Evolutionary conservation across 2,797 vertebrate species (phyloP).

Genomic region (Pseudocheirus occidentalis): DNA sequence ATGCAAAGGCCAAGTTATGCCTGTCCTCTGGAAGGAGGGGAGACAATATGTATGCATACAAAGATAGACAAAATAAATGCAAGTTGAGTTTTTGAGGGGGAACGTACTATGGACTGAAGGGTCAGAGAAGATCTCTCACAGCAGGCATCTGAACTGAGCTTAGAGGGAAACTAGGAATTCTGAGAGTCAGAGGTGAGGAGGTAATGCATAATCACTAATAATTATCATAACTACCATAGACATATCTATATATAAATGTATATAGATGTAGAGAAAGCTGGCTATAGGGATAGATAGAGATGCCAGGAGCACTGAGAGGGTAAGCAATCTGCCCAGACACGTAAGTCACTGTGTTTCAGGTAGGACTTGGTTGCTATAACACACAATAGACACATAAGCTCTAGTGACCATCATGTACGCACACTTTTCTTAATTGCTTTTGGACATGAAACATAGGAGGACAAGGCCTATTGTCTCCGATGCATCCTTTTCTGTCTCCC

Average conservation of each 20-base stretch:
- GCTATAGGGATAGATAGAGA: neutral
- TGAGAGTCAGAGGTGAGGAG: neutral
- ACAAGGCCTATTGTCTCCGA: neutral
- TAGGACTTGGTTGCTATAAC: neutral
- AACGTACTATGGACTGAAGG: neutral
- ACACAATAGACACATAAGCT: neutral
- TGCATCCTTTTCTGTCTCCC: conserved; percentile 15
- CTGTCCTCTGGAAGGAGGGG: neutral
- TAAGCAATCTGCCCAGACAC: neutral
- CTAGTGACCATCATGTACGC: neutral
- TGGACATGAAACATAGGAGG: neutral
- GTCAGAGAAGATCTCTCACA: neutral
- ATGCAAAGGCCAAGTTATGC: neutral
- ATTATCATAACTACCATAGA: neutral
- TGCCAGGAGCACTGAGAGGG: neutral
- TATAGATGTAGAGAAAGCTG: neutral
- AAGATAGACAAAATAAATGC: neutral
- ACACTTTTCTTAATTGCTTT: neutral
- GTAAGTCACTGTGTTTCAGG: neutral
- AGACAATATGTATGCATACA: neutral
- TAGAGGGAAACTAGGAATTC: neutral
- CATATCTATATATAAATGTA: neutral
- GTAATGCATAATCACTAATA: neutral
- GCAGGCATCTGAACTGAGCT: neutral
- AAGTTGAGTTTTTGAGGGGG: neutral